phyloP scores from a whole-genome alignment of 2,113 vertebrate genomes.

The Thermophis baileyi region DNA sequence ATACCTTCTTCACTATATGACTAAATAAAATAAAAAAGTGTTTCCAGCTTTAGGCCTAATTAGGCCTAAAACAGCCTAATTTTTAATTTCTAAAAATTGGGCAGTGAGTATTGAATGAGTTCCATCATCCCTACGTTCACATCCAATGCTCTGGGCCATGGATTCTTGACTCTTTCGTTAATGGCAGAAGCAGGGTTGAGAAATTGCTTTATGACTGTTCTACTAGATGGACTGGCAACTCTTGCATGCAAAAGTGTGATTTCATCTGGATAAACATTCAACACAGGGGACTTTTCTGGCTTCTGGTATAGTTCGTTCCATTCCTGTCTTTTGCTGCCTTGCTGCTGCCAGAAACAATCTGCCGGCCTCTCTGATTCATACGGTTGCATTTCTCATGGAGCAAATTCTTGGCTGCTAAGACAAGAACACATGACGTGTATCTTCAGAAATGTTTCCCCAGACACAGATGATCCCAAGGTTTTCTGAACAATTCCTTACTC shows the following conservation, averaged over 20 bases:
- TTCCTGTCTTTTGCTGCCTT: slow-evolving; percentile 19
- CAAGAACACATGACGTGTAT: neutral
- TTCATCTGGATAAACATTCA: slow-evolving; percentile 23
- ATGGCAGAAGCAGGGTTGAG: neutral
- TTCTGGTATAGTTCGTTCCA: slow-evolving; percentile 6
- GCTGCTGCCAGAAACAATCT: slow-evolving; percentile 34
- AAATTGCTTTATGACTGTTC: neutral
- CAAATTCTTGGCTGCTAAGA: slow-evolving; percentile 37
- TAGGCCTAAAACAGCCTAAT: neutral
- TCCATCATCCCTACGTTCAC: neutral
- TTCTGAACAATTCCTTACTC: slow-evolving; percentile 30
- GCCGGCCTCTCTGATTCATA: slow-evolving; percentile 17
- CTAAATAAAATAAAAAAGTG: neutral
- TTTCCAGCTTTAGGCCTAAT: neutral
- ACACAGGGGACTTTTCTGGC: slow-evolving; percentile 6
- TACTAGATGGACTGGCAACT: neutral
- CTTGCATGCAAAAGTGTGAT: slow-evolving; percentile 19
- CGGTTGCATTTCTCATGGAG: slow-evolving; percentile 39
- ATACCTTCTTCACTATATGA: neutral
- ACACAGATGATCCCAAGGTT: neutral
- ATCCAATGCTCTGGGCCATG: neutral
- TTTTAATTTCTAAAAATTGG: neutral
- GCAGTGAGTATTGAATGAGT: neutral
- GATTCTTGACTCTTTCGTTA: neutral
- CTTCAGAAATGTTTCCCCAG: slow-evolving; percentile 31